phyloP scores from a whole-genome alignment of 2,113 vertebrate species.

The Alethe castanea region DNA sequence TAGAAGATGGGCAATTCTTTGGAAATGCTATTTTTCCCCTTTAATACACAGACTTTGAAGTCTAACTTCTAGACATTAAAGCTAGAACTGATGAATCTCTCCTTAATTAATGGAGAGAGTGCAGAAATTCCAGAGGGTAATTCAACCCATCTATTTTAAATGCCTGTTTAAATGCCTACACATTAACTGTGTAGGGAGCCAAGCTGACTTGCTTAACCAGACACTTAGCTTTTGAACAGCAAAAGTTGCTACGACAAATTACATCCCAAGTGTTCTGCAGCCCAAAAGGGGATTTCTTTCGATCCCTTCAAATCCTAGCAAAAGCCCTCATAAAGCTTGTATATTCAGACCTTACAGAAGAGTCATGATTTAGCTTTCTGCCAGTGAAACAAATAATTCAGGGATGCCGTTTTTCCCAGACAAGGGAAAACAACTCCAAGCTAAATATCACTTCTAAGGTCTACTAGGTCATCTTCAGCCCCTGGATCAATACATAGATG shows the following conservation, averaged over 20 bases:
- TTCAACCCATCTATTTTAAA: slow-evolving; percentile 32
- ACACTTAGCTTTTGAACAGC: neutral
- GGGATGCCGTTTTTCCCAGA: neutral
- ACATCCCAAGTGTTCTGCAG: neutral
- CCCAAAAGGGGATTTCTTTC: neutral
- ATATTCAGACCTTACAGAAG: neutral
- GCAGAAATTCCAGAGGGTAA: slow-evolving; percentile 20
- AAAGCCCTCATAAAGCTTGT: neutral
- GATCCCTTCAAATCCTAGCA: neutral
- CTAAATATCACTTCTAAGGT: neutral
- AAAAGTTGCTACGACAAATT: neutral
- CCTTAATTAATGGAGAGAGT: slow-evolving; percentile 8
- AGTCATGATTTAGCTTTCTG: neutral
- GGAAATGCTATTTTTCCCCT: neutral
- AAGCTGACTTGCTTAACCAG: slow-evolving; percentile 13
- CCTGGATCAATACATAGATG: neutral
- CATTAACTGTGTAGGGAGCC: neutral
- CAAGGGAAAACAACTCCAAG: neutral
- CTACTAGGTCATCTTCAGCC: neutral
- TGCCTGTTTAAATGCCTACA: neutral
- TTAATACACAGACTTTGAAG: neutral
- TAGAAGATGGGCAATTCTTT: neutral
- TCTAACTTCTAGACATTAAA: neutral
- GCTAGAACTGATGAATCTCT: neutral
- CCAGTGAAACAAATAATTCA: neutral